A percentile compares a stretch with the other conserved stretches of the same genome.
Conservation (phyloP, 2,888 invertebrate species). For the Caenorhabditis zanzibari region DNA sequence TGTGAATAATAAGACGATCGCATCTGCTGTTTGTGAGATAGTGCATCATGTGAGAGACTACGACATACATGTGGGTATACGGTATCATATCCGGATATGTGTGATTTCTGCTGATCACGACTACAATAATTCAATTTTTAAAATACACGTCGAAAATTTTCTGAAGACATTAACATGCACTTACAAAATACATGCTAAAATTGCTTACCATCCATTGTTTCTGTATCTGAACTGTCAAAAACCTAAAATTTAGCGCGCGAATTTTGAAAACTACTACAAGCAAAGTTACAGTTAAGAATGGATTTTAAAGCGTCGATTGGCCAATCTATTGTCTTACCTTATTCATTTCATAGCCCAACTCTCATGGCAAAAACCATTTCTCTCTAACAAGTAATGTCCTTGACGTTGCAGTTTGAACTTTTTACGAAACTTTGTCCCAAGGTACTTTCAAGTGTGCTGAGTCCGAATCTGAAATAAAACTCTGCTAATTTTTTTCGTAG, state of each 20-base stretch:
- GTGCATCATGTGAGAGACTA: neutral
- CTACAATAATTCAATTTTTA: neutral
- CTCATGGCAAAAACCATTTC: neutral
- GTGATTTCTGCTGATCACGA: neutral
- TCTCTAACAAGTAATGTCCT: too few species aligned
- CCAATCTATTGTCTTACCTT: neutral
- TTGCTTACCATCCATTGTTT: conserved; percentile 9
- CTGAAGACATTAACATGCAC: neutral
- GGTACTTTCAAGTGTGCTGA: too few species aligned
- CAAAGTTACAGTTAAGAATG: neutral
- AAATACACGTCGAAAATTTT: neutral
- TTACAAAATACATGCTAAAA: conserved; percentile 1
- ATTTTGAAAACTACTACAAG: conserved; percentile 17
- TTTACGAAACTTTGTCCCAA: too few species aligned
- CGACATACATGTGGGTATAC: neutral
- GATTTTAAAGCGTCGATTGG: conserved; percentile 1
- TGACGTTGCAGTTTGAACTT: too few species aligned
- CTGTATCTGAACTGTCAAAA: neutral
- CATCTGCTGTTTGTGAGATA: neutral
- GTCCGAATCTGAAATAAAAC: too few species aligned
- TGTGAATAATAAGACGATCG: neutral
- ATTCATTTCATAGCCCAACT: neutral
- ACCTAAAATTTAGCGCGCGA: conserved; percentile 1
- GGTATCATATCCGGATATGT: neutral
- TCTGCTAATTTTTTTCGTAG: too few species aligned